These are phyloP conservation scores for Ceratina japonica DNA, from an alignment of 1,140 invertebrate species.

Conservation along the genomic window DNA sequence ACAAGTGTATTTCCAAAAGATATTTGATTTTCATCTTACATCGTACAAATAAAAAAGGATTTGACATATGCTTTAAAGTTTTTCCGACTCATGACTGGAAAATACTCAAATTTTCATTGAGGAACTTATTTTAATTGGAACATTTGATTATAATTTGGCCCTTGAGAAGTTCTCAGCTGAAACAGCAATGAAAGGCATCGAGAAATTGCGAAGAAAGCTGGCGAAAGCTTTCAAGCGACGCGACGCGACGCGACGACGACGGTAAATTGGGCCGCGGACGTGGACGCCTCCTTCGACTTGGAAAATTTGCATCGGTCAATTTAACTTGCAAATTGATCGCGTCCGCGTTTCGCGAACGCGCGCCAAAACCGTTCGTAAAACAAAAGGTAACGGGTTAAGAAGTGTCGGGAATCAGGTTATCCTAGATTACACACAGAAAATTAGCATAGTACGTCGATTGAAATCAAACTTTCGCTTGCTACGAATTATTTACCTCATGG, in stretches of 20 bases:
- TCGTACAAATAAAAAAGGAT: too few species aligned
- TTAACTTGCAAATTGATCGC: slow-evolving; percentile 60
- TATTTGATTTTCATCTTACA: too few species aligned
- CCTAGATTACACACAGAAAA: not conserved
- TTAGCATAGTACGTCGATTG: not conserved
- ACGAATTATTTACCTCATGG: too few species aligned
- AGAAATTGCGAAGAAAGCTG: slow-evolving; percentile 21
- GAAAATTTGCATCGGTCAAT: slow-evolving; percentile 59
- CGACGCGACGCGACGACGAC: not conserved
- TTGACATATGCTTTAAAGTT: too few species aligned
- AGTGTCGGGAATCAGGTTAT: not conserved
- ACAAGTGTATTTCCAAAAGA: too few species aligned
- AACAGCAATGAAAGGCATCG: not conserved
- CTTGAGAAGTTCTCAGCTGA: not conserved
- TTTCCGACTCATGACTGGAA: too few species aligned
- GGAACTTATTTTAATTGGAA: too few species aligned
- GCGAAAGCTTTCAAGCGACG: slow-evolving; percentile 7
- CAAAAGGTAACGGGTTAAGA: not conserved
- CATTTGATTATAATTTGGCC: too few species aligned
- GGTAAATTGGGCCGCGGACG: slow-evolving; percentile 37
- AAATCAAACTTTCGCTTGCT: too few species aligned
- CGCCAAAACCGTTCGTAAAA: slow-evolving; percentile 23
- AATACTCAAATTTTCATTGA: too few species aligned
- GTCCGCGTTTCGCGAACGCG: slow-evolving; percentile 22
- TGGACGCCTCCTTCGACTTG: slow-evolving; percentile 29